Evolutionary conservation across 2,113 vertebrate genomes (phyloP).

Genomic region (Microcebus jonahi): DNA sequence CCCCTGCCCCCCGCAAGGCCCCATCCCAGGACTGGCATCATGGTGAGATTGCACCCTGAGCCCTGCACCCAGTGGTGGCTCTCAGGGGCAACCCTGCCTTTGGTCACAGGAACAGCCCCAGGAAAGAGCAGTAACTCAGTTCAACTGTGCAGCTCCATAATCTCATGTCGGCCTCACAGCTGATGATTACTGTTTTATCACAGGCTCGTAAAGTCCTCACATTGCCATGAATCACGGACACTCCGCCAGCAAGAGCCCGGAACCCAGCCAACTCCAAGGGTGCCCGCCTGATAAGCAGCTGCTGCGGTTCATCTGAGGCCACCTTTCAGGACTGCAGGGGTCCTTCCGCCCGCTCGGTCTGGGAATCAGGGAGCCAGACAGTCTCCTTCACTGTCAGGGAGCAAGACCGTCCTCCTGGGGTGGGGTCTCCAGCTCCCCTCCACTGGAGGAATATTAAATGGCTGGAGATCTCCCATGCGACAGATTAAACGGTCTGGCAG

Average conservation of each 20-base stretch:
- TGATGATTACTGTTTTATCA: constrained; percentile 65
- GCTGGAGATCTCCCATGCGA: no score
- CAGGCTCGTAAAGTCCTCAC: constrained; percentile 56
- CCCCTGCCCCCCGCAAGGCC: rapidly evolving
- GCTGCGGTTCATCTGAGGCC: background rate
- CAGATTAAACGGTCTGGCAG: background rate
- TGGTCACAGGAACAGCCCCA: background rate
- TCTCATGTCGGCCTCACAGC: background rate
- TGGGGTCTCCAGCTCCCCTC: background rate
- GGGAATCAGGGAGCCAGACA: background rate
- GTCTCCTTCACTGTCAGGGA: background rate
- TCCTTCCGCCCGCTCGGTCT: background rate
- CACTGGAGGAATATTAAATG: background rate
- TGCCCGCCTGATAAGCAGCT: constrained; percentile 3
- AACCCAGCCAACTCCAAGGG: background rate
- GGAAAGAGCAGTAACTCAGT: constrained; percentile 53
- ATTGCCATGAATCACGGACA: constrained; percentile 39
- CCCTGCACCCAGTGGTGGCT: background rate
- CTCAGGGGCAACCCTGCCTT: background rate
- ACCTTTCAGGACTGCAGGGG: background rate
- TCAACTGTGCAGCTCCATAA: background rate
- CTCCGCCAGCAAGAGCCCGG: background rate
- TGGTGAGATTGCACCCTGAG: background rate
- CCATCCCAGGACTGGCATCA: background rate
- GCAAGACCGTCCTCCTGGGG: background rate